Evolutionary conservation across 2,888 invertebrate species (phyloP).

Genomic region (Himalopsyche tibetana): DNA sequence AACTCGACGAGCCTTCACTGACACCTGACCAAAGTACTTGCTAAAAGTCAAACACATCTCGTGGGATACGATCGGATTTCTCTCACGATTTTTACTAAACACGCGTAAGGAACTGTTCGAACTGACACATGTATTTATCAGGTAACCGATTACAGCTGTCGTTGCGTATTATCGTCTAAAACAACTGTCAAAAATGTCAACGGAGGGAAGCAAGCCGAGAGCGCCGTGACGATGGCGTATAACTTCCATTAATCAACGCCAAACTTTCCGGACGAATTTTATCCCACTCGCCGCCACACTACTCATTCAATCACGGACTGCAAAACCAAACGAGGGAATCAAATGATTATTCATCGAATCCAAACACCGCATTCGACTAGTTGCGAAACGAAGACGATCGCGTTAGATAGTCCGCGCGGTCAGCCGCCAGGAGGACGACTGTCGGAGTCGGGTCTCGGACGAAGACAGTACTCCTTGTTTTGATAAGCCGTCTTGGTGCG

Average conservation of each 20-base stretch:
- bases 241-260: conserved; percentile 40
- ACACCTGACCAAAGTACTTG: not conserved
- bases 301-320: not conserved
- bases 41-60: not conserved
- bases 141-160: not conserved
- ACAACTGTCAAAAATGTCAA: conserved; percentile 23
- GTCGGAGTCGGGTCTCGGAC: not conserved
- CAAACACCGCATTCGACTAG: no score
- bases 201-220: not conserved
- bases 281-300: conserved; percentile 6
- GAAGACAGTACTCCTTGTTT: conserved; percentile 16
- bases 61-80: not conserved
- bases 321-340: not conserved
- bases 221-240: not conserved
- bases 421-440: not conserved
- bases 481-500: not conserved
- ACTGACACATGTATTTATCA: not conserved
- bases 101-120: not conserved
- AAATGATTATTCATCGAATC: no score
- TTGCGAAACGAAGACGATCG: no score
- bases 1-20: not conserved
- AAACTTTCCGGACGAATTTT: conserved; percentile 40
- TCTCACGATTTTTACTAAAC: not conserved
- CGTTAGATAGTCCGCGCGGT: not conserved
- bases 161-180: not conserved